Evolutionary conservation across 2,888 invertebrate species (phyloP).

Genomic region (Ischnus inquisitorius): DNA sequence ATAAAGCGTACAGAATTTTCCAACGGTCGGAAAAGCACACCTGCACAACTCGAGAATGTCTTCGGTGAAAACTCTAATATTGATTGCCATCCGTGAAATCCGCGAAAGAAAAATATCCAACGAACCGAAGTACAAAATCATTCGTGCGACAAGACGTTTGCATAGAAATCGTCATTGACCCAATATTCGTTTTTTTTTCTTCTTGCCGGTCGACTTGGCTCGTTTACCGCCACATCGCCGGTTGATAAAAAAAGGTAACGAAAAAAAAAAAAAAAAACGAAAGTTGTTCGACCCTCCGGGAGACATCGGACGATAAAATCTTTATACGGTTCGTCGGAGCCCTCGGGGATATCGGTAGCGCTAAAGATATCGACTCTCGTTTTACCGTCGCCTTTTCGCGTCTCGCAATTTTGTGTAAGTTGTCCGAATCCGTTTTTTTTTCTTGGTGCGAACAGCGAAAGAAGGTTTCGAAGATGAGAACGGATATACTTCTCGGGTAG

Average conservation of each 20-base stretch:
- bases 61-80: no score
- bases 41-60: no score
- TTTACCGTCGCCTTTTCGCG: not conserved
- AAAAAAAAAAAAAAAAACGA: slow-evolving; percentile 6
- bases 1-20: no score
- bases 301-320: slow-evolving; percentile 41
- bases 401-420: not conserved
- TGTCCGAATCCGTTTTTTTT: slow-evolving; percentile 1
- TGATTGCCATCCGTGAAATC: no score
- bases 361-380: slow-evolving; percentile 9
- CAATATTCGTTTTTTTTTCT: not conserved
- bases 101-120: not conserved
- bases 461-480: not conserved
- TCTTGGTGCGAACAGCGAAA: not conserved
- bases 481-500: no score
- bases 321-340: slow-evolving; percentile 9
- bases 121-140: not conserved
- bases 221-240: not conserved
- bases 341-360: slow-evolving; percentile 13
- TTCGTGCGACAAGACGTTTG: not conserved
- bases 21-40: no score
- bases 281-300: slow-evolving; percentile 32
- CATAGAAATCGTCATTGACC: not conserved
- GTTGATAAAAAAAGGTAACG: not conserved
- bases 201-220: not conserved